Evolutionary conservation across 2,113 vertebrate species (phyloP).

Genomic region (Leptosomus discolor): DNA sequence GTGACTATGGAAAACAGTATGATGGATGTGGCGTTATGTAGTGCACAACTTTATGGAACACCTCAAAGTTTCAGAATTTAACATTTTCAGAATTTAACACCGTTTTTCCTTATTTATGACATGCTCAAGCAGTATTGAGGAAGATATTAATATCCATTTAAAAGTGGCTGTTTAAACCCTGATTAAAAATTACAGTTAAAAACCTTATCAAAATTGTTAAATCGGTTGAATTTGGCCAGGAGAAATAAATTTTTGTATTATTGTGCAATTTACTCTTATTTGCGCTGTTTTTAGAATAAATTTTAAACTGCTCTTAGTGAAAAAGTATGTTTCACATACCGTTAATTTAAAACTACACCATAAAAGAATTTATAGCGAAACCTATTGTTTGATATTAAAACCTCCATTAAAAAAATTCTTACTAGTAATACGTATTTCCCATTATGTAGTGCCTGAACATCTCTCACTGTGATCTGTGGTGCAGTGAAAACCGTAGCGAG

Average conservation of each 20-base stretch:
- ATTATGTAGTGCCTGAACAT: neutral
- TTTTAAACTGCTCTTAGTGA: neutral
- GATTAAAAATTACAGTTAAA: neutral
- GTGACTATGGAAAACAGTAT: neutral
- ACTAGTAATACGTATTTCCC: accelerated
- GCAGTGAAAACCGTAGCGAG: neutral
- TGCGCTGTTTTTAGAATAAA: neutral
- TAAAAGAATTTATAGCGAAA: neutral
- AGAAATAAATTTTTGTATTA: neutral
- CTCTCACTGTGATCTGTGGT: neutral
- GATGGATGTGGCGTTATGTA: neutral
- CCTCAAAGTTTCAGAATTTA: neutral
- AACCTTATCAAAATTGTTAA: neutral
- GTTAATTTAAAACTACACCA: neutral
- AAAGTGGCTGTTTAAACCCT: neutral
- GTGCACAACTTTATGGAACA: neutral
- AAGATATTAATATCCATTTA: neutral
- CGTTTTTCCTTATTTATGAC: neutral
- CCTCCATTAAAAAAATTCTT: neutral
- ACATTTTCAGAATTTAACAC: neutral
- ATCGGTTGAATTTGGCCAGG: neutral
- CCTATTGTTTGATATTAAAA: neutral
- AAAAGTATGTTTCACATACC: neutral
- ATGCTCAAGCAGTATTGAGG: neutral
- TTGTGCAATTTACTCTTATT: neutral